Base-by-base conservation (phyloP, 1,140 invertebrate species). In the Acyrthosiphon pisum region DNA sequence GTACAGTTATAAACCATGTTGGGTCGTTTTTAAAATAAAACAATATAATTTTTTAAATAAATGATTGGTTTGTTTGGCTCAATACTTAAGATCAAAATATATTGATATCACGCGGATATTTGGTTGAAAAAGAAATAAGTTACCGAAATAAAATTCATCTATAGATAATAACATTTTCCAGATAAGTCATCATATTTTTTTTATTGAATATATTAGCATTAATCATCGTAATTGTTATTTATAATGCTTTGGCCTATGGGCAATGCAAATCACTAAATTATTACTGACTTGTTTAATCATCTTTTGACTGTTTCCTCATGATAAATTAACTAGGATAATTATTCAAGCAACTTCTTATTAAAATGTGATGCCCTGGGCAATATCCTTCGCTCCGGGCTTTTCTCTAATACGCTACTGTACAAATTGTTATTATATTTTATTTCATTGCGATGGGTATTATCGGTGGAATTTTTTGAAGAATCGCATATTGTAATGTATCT, bases 331-430 rank as follows among this genome's bases (percentile, higher is more conserved):
- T 53, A 53, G 9, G 11, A n/a, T 76, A 76, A 76, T 76, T 76
- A 35, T 76, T 76, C n/a, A 76, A 76, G 60, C 60, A 76, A 76
- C n/a, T 76, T n/a, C 60, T 76, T 76, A 76, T 76, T n/a, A 76
- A 76, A 76, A 76, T 76, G 14, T 76, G 30, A n/a, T 76, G 60
- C n/a, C 60, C 22, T 18, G 60, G 30, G 60, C 11, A n/a, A 76
- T 76, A n/a, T 76, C 30, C n/a, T n/a, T 76, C 4, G 11, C n/a
- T 76, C 6, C 6, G 18, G 30, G 30, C 14, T 53, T 53, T 53
- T 23, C 50, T 6, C 22, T 53, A 22, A 53, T 53, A 53, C 22
- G 50, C 3, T 20, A 76, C n/a, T 76, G 30, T n/a, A 76, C 4
- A 76, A n/a, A 76, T 76, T n/a, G 18, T 14, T 68, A 30, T 23